Percentiles rank a stretch among this genome's conserved stretches.
phyloP scores from a whole-genome alignment of 2,888 invertebrate species.

The Glaucopsyche alexis region DNA sequence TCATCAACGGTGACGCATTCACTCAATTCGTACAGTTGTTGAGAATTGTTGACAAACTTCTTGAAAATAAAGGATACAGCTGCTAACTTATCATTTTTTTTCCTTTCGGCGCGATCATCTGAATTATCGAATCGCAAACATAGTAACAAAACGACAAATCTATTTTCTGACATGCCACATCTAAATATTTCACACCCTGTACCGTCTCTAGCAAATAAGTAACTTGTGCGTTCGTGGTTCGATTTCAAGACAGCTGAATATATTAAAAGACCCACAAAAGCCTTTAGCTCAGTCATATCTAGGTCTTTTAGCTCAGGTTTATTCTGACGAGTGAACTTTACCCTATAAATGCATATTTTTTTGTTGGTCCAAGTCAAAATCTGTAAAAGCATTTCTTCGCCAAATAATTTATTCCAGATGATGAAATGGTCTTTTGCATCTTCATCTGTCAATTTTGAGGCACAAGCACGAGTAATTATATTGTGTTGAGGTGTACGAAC shows the following conservation, averaged over 20 bases:
- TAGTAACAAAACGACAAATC: conserved; percentile 31
- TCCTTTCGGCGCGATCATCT: conserved; percentile 37
- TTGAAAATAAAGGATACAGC: conserved; percentile 41
- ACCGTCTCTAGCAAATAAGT: conserved; percentile 39
- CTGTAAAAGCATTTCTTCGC: conserved; percentile 30
- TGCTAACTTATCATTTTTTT: conserved; percentile 38
- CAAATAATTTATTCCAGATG: conserved; percentile 31
- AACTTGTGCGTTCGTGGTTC: conserved; percentile 39
- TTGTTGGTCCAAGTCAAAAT: conserved; percentile 31
- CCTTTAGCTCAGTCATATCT: conserved; percentile 36
- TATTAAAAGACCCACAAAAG: conserved; percentile 34
- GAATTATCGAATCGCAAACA: conserved; percentile 38
- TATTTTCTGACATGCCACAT: conserved; percentile 38
- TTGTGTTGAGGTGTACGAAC: conserved; percentile 31
- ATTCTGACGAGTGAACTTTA: conserved; percentile 35
- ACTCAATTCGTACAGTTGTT: conserved; percentile 37
- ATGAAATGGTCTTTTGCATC: conserved; percentile 24
- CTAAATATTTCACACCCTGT: conserved; percentile 42
- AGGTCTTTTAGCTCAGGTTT: conserved; percentile 36
- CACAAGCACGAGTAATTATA: conserved; percentile 27
- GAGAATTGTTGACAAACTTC: conserved; percentile 40
- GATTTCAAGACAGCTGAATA: conserved; percentile 41
- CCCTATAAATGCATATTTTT: conserved; percentile 26
- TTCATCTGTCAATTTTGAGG: conserved; percentile 29
- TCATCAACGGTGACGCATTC: too few species aligned